Evolutionary conservation across 1,140 invertebrate species (phyloP).

Genomic region (Fopius arisanus): DNA sequence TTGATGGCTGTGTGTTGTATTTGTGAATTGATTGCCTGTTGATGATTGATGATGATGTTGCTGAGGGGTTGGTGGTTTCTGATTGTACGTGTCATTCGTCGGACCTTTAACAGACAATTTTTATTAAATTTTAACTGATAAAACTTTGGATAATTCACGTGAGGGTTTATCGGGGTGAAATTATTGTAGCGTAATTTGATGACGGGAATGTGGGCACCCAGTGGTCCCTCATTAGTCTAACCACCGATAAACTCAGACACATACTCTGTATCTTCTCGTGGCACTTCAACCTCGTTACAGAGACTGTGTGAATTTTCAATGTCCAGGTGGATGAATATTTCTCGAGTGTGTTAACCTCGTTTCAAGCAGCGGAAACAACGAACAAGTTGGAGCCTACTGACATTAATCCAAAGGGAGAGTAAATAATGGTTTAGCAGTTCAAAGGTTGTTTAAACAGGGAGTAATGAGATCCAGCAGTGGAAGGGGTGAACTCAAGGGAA

Average conservation of each 20-base stretch:
- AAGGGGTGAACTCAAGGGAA: too few relatives aligned
- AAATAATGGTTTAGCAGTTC: background rate
- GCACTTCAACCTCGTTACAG: too few relatives aligned
- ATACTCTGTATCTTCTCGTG: too few relatives aligned
- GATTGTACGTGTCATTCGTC: constrained; percentile 46
- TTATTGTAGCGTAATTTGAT: background rate
- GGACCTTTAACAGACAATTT: constrained; percentile 25
- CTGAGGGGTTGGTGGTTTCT: constrained; percentile 56
- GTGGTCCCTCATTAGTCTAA: background rate
- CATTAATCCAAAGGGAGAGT: background rate
- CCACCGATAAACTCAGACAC: constrained; percentile 3
- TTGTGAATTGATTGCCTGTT: constrained; percentile 40
- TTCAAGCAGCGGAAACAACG: background rate
- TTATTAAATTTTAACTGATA: background rate
- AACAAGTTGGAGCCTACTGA: background rate
- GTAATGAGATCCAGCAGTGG: too few relatives aligned
- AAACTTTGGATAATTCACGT: too few relatives aligned
- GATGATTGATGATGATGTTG: constrained; percentile 46
- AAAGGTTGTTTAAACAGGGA: too few relatives aligned
- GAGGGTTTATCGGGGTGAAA: too few relatives aligned
- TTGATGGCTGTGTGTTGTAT: constrained; percentile 24
- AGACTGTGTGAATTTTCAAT: background rate
- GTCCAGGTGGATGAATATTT: constrained; percentile 5
- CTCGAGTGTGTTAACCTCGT: background rate
- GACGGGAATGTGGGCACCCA: background rate